Evolutionary conservation across 2,113 vertebrate genomes (phyloP).

Genomic region (Labeo rohita): DNA sequence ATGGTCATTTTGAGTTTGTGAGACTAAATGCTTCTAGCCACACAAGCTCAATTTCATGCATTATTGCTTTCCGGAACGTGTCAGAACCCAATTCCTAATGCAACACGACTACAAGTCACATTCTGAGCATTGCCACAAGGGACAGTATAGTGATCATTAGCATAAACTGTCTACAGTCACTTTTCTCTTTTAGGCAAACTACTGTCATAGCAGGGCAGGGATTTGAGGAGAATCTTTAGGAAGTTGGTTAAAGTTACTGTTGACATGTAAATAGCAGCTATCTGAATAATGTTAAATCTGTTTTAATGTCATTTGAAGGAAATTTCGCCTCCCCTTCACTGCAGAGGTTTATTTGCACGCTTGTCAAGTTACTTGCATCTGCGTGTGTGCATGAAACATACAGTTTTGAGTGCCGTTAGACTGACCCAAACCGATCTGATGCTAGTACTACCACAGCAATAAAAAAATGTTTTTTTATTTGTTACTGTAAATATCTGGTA

Average conservation of each 20-base stretch:
- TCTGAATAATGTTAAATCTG: background rate
- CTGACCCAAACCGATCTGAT: background rate
- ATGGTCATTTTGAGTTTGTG: background rate
- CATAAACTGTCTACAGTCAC: background rate
- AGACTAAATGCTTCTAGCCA: background rate
- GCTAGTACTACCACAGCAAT: background rate
- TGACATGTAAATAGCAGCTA: background rate
- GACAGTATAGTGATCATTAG: background rate
- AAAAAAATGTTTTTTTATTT: too few relatives aligned
- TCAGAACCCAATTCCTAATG: background rate
- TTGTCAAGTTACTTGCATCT: background rate
- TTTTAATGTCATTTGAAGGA: background rate
- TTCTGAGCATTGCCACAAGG: slow-evolving; percentile 9
- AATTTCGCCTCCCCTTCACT: background rate
- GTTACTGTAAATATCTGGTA: background rate
- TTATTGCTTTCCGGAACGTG: background rate
- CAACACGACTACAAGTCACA: background rate
- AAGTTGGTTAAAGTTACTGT: background rate
- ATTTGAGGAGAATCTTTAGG: background rate
- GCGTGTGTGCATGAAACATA: background rate
- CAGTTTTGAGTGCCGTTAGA: background rate
- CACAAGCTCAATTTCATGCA: slow-evolving; percentile 19
- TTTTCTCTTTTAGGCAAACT: slow-evolving; percentile 21
- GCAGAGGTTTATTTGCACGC: background rate
- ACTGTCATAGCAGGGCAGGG: background rate